These are phyloP conservation scores for Orchestes rusci DNA, from an alignment of 2,888 invertebrate genomes.

Conservation along the genomic window DNA sequence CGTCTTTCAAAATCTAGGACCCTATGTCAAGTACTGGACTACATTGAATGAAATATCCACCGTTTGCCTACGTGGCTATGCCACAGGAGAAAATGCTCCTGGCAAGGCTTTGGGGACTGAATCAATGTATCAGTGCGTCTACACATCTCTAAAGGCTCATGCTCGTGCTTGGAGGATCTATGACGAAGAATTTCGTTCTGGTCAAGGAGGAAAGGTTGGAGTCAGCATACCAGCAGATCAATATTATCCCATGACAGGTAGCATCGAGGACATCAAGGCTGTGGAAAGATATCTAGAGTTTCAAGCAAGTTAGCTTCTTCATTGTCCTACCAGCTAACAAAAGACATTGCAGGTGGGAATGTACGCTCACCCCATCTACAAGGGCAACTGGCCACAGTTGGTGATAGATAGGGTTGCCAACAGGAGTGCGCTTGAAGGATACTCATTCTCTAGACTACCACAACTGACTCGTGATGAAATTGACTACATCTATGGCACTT, in stretches of 20 bases:
- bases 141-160: slow-evolving; percentile 6
- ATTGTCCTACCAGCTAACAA: neutral
- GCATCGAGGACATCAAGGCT: neutral
- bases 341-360: neutral
- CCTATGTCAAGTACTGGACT: slow-evolving; percentile 13
- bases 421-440: slow-evolving; percentile 45
- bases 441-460: slow-evolving; percentile 55
- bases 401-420: slow-evolving; percentile 55
- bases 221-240: too few species aligned
- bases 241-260: slow-evolving; percentile 1
- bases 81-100: neutral
- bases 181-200: slow-evolving; percentile 5
- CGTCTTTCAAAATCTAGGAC: slow-evolving; percentile 46
- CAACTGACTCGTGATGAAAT: slow-evolving; percentile 54
- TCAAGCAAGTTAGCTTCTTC: neutral
- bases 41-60: too few species aligned
- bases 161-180: slow-evolving; percentile 9
- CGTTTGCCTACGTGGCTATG: neutral
- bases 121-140: slow-evolving; percentile 3
- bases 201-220: neutral
- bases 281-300: neutral
- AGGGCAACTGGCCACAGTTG: slow-evolving; percentile 46
- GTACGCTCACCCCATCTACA: neutral
- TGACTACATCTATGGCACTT: slow-evolving; percentile 50
- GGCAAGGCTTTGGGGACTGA: neutral